Evolutionary conservation across 2,888 invertebrate species (phyloP).

Genomic region (Xestobium rufovillosum): DNA sequence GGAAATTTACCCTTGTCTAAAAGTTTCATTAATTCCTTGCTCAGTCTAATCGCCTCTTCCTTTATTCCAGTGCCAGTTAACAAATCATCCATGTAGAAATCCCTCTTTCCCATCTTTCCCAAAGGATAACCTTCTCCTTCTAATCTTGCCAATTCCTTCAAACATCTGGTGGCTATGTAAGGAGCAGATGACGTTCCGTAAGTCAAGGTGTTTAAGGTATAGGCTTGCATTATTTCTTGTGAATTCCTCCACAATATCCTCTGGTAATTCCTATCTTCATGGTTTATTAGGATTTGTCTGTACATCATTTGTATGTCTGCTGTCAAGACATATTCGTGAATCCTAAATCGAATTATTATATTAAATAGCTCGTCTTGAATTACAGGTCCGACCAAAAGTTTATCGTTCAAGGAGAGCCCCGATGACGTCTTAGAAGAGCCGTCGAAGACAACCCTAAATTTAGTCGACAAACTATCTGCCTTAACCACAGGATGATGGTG

Average conservation of each 20-base stretch:
- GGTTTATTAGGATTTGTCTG: constrained; percentile 15
- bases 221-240: constrained; percentile 11
- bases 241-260: constrained; percentile 19
- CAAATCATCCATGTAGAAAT: too few relatives aligned
- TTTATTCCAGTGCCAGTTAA: not conserved
- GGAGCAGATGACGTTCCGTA: constrained; percentile 18
- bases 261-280: constrained; percentile 13
- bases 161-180: constrained; percentile 12
- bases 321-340: constrained; percentile 14
- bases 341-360: constrained; percentile 15
- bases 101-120: not conserved
- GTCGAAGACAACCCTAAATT: too few relatives aligned
- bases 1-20: constrained; percentile 9
- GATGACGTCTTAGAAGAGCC: constrained; percentile 11
- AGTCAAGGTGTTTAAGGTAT: constrained; percentile 17
- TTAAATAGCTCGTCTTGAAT: constrained; percentile 17
- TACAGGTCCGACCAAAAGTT: constrained; percentile 14
- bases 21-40: constrained; percentile 4
- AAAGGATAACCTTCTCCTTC: not conserved
- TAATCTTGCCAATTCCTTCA: constrained; percentile 11
- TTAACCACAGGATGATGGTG: too few relatives aligned
- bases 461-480: constrained; percentile 13
- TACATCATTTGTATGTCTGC: constrained; percentile 19
- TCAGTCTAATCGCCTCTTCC: not conserved
- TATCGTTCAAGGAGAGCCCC: constrained; percentile 17